These are phyloP conservation scores for Trissolcus brochymenae DNA, from an alignment of 2,888 invertebrate species.

Conservation along the genomic window DNA sequence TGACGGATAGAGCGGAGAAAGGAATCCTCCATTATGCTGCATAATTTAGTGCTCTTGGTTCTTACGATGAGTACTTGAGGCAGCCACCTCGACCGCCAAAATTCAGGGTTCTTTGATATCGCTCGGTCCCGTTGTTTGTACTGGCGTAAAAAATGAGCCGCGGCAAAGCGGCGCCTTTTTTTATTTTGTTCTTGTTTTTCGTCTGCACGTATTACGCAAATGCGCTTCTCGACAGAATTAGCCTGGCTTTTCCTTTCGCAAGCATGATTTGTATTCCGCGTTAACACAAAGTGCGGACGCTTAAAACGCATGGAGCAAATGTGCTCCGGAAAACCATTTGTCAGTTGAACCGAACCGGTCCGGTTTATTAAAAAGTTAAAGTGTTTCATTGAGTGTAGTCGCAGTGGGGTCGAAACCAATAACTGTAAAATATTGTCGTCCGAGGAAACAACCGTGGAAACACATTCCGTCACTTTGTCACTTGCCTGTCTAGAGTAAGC, in stretches of 20 bases:
- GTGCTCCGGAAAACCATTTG: slow-evolving; percentile 49
- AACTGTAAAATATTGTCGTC: slow-evolving; percentile 43
- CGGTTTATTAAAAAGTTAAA: slow-evolving; percentile 56
- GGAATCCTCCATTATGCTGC: slow-evolving; percentile 69
- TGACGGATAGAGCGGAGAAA: slow-evolving; percentile 72
- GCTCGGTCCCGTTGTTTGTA: slow-evolving; percentile 60
- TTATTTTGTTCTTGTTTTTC: slow-evolving; percentile 7
- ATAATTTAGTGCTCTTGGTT: slow-evolving; percentile 69
- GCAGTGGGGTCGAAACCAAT: slow-evolving; percentile 37
- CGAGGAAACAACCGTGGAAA: background rate
- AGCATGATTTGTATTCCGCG: slow-evolving; percentile 48
- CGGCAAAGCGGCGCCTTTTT: slow-evolving; percentile 5
- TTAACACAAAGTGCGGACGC: slow-evolving; percentile 38
- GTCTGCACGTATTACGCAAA: slow-evolving; percentile 24
- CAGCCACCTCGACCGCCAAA: slow-evolving; percentile 63
- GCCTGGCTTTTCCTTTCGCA: slow-evolving; percentile 32
- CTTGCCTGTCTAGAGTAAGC: background rate
- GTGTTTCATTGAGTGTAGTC: slow-evolving; percentile 47
- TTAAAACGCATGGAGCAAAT: slow-evolving; percentile 47
- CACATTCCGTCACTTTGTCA: slow-evolving; percentile 9
- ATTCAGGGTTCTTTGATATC: slow-evolving; percentile 63
- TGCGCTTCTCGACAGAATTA: slow-evolving; percentile 27
- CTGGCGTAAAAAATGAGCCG: slow-evolving; percentile 57
- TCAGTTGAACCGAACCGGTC: slow-evolving; percentile 37
- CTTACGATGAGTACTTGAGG: slow-evolving; percentile 37